A percentile compares a stretch with the other conserved stretches of the same genome.
Conservation (phyloP, 2,797 vertebrate genomes). For the Triplophysa bombifrons region DNA sequence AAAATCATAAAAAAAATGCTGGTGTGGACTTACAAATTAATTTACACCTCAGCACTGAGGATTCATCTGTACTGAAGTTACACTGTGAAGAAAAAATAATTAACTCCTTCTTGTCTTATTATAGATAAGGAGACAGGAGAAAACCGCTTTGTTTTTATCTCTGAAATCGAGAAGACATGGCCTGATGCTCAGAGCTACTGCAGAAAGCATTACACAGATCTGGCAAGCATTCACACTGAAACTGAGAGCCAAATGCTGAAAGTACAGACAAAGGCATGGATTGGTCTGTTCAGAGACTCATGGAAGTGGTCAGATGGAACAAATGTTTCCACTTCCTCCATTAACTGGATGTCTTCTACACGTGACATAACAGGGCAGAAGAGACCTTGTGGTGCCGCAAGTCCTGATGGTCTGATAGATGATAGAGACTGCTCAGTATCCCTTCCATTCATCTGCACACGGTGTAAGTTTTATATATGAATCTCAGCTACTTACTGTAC, state of each 20-base stretch:
- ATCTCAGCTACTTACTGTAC: too few species aligned
- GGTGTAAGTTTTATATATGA: neutral
- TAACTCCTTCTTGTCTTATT: too few species aligned
- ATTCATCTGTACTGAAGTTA: too few species aligned
- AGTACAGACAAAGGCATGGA: accelerated
- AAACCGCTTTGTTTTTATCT: neutral
- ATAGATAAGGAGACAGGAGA: neutral
- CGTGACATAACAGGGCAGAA: neutral
- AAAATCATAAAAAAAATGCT: too few species aligned
- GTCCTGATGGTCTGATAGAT: neutral
- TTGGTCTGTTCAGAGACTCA: neutral
- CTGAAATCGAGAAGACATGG: neutral
- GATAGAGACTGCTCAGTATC: neutral
- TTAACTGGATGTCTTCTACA: neutral
- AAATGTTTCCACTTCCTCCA: neutral
- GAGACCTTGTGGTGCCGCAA: neutral
- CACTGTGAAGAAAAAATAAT: too few species aligned
- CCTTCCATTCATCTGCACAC: neutral
- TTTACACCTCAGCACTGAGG: too few species aligned
- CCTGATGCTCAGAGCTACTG: neutral
- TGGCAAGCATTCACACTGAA: neutral
- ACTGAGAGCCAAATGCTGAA: neutral
- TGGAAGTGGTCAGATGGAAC: neutral
- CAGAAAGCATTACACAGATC: constrained; percentile 12
- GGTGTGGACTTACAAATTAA: too few species aligned